Percentiles rank a stretch among this genome's conserved stretches.
These are phyloP conservation scores for Doris montereyensis DNA, from an alignment of 2,888 invertebrate species.

Conservation along the genomic window DNA sequence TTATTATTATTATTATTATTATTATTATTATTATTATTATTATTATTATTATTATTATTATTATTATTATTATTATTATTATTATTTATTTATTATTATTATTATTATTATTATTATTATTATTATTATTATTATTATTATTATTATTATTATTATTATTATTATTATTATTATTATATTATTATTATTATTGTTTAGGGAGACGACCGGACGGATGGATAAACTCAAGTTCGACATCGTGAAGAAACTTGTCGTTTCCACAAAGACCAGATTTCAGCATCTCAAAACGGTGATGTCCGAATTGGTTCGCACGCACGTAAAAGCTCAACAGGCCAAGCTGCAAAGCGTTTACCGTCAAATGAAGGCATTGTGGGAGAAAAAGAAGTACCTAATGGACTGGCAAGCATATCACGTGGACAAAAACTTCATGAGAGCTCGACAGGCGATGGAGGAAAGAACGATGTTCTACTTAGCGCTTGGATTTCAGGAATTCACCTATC, in stretches of 20 bases:
- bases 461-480: constrained; percentile 51
- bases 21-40: no score
- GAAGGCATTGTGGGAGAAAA: constrained; percentile 43
- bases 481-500: constrained; percentile 55
- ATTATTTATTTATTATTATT: no score
- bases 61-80: no score
- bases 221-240: constrained; percentile 45
- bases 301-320: constrained; percentile 42
- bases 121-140: no score
- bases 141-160: no score
- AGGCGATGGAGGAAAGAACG: constrained; percentile 63
- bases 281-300: constrained; percentile 42
- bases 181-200: no score
- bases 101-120: no score
- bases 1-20: no score
- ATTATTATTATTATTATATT: no score
- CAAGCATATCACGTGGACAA: constrained; percentile 54
- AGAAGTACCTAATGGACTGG: constrained; percentile 51
- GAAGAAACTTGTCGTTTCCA: constrained; percentile 29
- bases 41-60: no score
- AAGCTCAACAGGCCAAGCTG: constrained; percentile 43
- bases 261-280: constrained; percentile 38
- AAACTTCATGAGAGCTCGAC: constrained; percentile 57
- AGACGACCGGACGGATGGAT: constrained; percentile 54
- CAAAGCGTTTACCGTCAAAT: constrained; percentile 41